Evolutionary conservation across 2,888 invertebrate species (phyloP), one percentile per base, ranked within the genome.

Genomic region (Drosophila koepferae): DNA sequence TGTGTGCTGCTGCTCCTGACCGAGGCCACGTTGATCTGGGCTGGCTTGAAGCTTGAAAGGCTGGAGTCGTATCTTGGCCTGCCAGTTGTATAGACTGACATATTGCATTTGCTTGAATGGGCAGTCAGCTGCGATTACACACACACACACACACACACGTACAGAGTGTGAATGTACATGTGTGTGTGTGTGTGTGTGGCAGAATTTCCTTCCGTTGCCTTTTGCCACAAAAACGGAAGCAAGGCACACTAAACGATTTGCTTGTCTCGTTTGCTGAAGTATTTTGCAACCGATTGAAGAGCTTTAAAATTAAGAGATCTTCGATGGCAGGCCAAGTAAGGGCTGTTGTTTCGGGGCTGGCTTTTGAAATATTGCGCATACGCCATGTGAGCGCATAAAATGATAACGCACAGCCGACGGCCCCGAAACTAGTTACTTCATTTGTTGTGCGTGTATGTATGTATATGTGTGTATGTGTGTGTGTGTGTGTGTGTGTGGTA

Each of bases 21-120:
- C 63, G 40, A 59, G 63, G 64, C 81, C 78, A 77, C 65, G 86
- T 66, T 73, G 83, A 77, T 51, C 72, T 55, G 55, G 63, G 43
- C 62, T 28, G 63, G 76, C 65, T 65, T 68, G 83, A 63, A 63
- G 79, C 81, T 74, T 72, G 84, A 72, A 74, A 72, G 67, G 68
- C 77, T 73, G 34, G 31, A 76, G 55, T 77, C 74, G 74, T 86
- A 84, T 88, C 84, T 86, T 83, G 83, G 78, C 72, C 74, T 72
- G 80, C 86, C 79, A 80, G 84, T 73, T 76, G 69, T 66, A 68
- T 54, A 63, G 63, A 58, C 90, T 77, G 90, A 90, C 86, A 90
- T 86, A 86, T 86, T 90, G 90, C 90, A 81, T 86, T 80, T 90
- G 86, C 81, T 80, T 76, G 77, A 75, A 87, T 89, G 82, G 90